phyloP scores from a whole-genome alignment of 2,797 vertebrate genomes.

The Phataginus tetradactyla region DNA sequence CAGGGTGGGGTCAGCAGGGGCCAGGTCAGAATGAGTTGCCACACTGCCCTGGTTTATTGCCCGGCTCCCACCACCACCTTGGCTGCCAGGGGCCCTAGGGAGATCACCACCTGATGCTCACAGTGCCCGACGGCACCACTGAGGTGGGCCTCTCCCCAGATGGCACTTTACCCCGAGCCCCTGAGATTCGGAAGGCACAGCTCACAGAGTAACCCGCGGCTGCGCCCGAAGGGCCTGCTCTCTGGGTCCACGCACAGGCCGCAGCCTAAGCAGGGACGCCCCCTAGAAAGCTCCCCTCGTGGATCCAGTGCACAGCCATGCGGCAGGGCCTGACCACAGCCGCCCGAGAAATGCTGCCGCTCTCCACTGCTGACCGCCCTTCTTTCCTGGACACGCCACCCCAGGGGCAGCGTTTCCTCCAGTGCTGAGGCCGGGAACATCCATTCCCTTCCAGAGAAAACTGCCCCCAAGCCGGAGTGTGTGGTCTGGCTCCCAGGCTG shows the following conservation, averaged over 20 bases:
- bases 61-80: too few relatives aligned
- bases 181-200: not conserved
- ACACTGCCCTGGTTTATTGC: not conserved
- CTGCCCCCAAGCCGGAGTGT: fast-evolving
- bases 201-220: not conserved
- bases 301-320: not conserved
- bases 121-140: not conserved
- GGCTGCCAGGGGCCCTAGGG: not conserved
- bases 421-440: not conserved
- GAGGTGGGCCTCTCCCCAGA: not conserved
- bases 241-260: not conserved
- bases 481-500: not conserved
- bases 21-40: not conserved
- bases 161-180: not conserved
- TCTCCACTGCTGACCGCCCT: not conserved
- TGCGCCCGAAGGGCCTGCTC: not conserved
- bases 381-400: too few relatives aligned
- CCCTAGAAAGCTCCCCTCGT: not conserved
- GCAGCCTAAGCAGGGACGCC: not conserved
- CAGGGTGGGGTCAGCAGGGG: fast-evolving
- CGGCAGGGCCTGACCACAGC: not conserved
- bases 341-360: fast-evolving
- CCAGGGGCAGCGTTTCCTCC: not conserved
- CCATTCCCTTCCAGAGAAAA: not conserved
- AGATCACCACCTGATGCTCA: not conserved